phyloP scores from a whole-genome alignment of 2,888 invertebrate species.

The Dryococelus australis region DNA sequence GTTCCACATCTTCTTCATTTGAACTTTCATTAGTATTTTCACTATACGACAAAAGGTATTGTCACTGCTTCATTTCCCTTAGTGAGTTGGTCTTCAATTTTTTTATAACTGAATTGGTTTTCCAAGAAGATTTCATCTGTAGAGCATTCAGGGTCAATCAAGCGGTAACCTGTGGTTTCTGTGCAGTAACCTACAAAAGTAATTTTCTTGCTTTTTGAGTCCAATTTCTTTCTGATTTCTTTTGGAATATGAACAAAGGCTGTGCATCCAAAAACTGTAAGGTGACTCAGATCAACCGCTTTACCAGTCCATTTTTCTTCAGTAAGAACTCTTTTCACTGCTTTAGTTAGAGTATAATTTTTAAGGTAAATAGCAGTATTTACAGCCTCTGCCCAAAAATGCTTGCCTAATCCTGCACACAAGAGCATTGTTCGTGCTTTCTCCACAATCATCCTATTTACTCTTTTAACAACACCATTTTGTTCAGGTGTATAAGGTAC shows the following conservation, averaged over 20 bases:
- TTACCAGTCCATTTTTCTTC: slow-evolving; percentile 33
- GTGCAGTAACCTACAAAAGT: slow-evolving; percentile 38
- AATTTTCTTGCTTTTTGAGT: slow-evolving; percentile 32
- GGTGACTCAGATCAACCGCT: slow-evolving; percentile 6
- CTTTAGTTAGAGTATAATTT: slow-evolving; percentile 35
- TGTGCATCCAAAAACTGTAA: slow-evolving; percentile 36
- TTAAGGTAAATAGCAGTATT: slow-evolving; percentile 35
- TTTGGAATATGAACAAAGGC: slow-evolving; percentile 38
- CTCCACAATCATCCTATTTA: slow-evolving; percentile 34
- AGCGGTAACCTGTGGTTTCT: slow-evolving; percentile 36
- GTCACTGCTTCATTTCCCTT: too few species aligned
- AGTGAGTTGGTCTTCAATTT: too few species aligned
- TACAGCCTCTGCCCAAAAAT: slow-evolving; percentile 37
- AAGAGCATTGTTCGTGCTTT: slow-evolving; percentile 26
- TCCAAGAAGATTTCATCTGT: not conserved
- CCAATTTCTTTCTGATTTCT: slow-evolving; percentile 30
- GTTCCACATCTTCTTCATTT: too few species aligned
- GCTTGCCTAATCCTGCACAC: slow-evolving; percentile 31
- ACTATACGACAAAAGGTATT: too few species aligned
- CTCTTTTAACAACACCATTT: too few species aligned
- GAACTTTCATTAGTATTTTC: not conserved
- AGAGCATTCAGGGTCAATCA: not conserved
- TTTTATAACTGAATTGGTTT: not conserved
- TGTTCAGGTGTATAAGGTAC: slow-evolving; percentile 34
- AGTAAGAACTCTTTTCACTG: slow-evolving; percentile 28